Evolutionary conservation across 2,113 vertebrate genomes (phyloP).

Genomic region (Podiceps cristatus): DNA sequence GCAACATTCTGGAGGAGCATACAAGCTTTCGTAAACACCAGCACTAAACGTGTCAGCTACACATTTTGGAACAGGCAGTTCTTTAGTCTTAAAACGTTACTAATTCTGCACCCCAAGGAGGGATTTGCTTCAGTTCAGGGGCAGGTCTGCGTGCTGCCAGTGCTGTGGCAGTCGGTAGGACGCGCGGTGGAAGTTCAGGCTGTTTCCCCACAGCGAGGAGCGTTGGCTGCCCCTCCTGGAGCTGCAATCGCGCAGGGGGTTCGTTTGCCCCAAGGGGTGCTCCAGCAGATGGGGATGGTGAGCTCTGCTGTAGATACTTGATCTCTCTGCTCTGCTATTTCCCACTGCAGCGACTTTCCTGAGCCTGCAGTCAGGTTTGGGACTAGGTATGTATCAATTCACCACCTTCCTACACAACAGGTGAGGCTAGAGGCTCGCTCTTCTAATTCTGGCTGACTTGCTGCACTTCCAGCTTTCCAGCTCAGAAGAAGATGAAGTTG

Average conservation of each 20-base stretch:
- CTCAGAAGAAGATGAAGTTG: neutral
- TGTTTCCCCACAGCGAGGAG: rapidly evolving
- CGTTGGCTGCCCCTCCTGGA: neutral
- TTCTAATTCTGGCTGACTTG: neutral
- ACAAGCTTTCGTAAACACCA: neutral
- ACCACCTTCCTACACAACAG: neutral
- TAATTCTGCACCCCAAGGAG: neutral
- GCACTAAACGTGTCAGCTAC: neutral
- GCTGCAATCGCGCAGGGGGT: neutral
- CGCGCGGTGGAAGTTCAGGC: rapidly evolving
- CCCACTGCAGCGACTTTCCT: neutral
- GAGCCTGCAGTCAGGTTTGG: neutral
- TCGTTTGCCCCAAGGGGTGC: neutral
- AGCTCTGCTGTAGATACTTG: neutral
- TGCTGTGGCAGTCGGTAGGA: neutral
- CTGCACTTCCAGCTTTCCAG: constrained; percentile 11
- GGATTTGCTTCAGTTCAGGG: neutral
- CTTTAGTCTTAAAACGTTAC: neutral
- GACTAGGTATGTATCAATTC: neutral
- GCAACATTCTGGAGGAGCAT: neutral
- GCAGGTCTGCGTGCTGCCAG: rapidly evolving
- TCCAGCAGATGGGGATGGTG: neutral
- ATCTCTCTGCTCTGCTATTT: neutral
- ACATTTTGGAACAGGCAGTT: neutral
- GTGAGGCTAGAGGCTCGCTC: neutral